phyloP scores from a whole-genome alignment of 2,797 vertebrate genomes.

The Oophaga sylvatica region DNA sequence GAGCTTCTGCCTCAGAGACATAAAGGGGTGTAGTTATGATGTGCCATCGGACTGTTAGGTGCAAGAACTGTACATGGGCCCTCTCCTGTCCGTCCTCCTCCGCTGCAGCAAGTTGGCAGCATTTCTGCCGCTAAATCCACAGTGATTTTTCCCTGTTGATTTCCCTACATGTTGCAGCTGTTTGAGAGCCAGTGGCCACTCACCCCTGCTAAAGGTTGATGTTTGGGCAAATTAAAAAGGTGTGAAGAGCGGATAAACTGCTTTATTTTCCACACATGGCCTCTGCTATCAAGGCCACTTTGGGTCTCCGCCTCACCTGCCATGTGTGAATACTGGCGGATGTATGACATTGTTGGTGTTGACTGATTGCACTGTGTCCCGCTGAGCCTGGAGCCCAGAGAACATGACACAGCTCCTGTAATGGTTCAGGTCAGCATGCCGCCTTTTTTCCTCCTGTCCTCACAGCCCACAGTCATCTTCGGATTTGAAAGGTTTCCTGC shows the following conservation, averaged over 20 bases:
- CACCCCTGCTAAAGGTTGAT: not conserved
- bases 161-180: too few relatives aligned
- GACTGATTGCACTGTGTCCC: constrained; percentile 1
- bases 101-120: too few relatives aligned
- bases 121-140: too few relatives aligned
- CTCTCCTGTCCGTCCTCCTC: too few relatives aligned
- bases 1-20: too few relatives aligned
- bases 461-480: constrained; percentile 28
- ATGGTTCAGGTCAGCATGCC: constrained; percentile 32
- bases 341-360: constrained; percentile 2
- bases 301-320: not conserved
- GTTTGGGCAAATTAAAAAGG: not conserved
- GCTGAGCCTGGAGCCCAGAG: constrained; percentile 10
- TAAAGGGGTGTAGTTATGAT: too few relatives aligned
- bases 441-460: not conserved
- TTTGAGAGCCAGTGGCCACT: not conserved
- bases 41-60: too few relatives aligned
- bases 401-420: constrained; percentile 32
- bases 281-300: not conserved
- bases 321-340: not conserved
- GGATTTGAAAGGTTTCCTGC: constrained; percentile 32
- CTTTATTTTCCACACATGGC: not conserved
- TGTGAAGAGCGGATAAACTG: not conserved
- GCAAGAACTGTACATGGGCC: too few relatives aligned
- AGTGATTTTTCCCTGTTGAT: too few relatives aligned